Conservation (phyloP, 2,797 vertebrate species). For the Microcaecilia unicolor region DNA sequence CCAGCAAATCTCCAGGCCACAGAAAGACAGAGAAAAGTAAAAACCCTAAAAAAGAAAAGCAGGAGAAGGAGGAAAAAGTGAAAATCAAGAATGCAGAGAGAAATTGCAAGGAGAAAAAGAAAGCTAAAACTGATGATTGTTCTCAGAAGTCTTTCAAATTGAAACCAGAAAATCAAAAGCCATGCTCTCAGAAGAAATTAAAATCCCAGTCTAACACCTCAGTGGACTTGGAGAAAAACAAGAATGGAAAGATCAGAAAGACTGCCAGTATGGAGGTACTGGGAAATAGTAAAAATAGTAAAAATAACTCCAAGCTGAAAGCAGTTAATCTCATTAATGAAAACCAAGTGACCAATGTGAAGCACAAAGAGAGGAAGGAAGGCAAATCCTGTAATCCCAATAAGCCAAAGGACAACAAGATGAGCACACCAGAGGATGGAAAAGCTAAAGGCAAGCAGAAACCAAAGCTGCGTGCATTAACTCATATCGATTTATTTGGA, state of each 20-base stretch:
- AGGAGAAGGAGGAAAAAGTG: conserved; percentile 20
- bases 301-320: conserved; percentile 43
- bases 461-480: conserved; percentile 56
- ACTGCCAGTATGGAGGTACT: neutral
- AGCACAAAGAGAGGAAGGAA: conserved; percentile 15
- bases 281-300: conserved; percentile 38
- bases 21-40: conserved; percentile 31
- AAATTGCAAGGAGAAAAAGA: conserved; percentile 41
- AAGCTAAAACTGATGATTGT: conserved; percentile 23
- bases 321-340: conserved; percentile 50
- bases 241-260: conserved; percentile 17
- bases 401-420: conserved; percentile 36
- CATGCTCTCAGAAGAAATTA: conserved; percentile 43
- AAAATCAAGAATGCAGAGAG: conserved; percentile 33
- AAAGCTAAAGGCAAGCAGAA: conserved; percentile 5
- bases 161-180: conserved; percentile 35
- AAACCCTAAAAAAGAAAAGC: conserved; percentile 24
- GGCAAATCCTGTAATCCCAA: conserved; percentile 32
- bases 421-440: conserved; percentile 28
- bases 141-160: conserved; percentile 44
- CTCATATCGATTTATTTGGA: conserved; percentile 85
- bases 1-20: neutral
- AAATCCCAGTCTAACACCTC: conserved; percentile 27
- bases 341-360: conserved; percentile 29
- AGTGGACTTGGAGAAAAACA: conserved; percentile 41